Base-by-base conservation (phyloP, 2,888 invertebrate genomes). In the Clostera curtula region DNA sequence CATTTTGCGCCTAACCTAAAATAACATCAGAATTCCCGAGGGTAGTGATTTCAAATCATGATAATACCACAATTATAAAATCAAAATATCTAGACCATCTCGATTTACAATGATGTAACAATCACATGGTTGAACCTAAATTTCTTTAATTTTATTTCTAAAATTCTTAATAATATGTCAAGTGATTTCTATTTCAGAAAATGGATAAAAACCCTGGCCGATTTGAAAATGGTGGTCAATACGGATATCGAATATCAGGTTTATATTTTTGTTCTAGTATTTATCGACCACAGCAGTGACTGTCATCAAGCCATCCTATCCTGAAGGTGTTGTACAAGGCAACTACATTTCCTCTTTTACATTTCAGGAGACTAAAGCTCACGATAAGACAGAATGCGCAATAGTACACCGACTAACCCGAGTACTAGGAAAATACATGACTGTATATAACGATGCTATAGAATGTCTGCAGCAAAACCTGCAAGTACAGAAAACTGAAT, bases 181-280 rank as follows among this genome's bases (percentile, higher is more conserved):
- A 61, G 56, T 45, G 59, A 74, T 27, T 76, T 58, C 36, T 74
- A 67, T 40, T 75, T 74, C 34, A 36, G 29, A 22, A 66, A 68
- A 60, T 79, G 75, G 75, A 63, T 43, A 32, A 29, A 44, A 1
- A 45, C 51, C 1, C 24, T 76, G 1, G 9, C 2, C n/a, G 36
- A 32, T 5, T 42, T 79, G 24, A 44, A 61, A 31, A 25, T 31
- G 4, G 21, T 68, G 19, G 44, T 64, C 9, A 14, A 49, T 10
- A 10, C 57, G 4, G 77, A 79, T 40, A 10, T 55, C 6, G 43
- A 63, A 2, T 67, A 59, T 35, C 77, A 79, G 71, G 79, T 75
- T 6, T 11, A 28, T 12, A 3, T 19, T 19, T 18, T 18, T 4
- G 18, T 18, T 18, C 6, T n/a, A n/a, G n/a, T n/a, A n/a, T n/a